Evolutionary conservation across 2,888 invertebrate genomes (phyloP).

Genomic region (Bembecia ichneumoniformis): DNA sequence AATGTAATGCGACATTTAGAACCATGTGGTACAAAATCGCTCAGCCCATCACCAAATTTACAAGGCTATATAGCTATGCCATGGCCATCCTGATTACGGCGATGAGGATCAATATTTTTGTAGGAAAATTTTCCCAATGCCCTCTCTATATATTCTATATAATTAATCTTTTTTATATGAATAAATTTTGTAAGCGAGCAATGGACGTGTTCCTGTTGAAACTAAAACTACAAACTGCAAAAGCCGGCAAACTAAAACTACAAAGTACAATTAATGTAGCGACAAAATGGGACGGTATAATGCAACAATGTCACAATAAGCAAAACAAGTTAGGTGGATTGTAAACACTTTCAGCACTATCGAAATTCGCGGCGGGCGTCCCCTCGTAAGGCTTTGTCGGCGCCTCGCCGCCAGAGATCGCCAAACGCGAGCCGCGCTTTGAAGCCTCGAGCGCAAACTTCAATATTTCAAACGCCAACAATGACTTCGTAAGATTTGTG

Average conservation of each 20-base stretch:
- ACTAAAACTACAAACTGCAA: constrained; percentile 16
- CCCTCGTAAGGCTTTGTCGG: constrained; percentile 47
- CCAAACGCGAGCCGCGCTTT: constrained; percentile 40
- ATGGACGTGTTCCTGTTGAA: not conserved
- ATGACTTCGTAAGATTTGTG: constrained; percentile 66
- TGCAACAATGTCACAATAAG: constrained; percentile 46
- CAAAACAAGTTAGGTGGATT: constrained; percentile 61
- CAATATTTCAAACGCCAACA: constrained; percentile 65
- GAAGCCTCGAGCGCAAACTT: constrained; percentile 35
- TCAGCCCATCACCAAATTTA: too few species aligned
- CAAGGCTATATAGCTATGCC: too few species aligned
- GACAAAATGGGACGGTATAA: constrained; percentile 37
- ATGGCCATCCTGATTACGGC: too few species aligned
- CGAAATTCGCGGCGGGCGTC: constrained; percentile 42
- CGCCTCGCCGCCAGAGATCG: constrained; percentile 19
- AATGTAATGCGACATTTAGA: too few species aligned
- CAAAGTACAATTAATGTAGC: constrained; percentile 42
- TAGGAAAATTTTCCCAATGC: too few species aligned
- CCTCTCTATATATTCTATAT: too few species aligned
- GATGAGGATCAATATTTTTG: too few species aligned
- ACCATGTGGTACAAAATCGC: too few species aligned
- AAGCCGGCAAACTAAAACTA: constrained; percentile 6
- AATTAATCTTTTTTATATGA: too few species aligned
- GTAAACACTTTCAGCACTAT: constrained; percentile 63
- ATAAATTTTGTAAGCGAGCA: too few species aligned